Conservation (phyloP, 2,888 invertebrate genomes). For the Pomacea canaliculata region DNA sequence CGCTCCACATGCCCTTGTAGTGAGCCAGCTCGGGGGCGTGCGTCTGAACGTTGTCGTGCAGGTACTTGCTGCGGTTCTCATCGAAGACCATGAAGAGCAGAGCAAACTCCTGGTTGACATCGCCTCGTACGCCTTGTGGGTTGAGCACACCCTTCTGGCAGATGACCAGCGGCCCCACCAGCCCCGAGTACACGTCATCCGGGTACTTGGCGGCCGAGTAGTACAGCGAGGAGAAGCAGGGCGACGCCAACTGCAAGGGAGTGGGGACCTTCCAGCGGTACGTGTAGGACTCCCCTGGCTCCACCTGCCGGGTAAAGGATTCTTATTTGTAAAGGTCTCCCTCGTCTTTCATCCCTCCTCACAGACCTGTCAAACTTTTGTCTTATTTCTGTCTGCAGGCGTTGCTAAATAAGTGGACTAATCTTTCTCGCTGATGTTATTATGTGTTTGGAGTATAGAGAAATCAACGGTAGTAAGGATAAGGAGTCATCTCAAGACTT, state of each 20-base stretch:
- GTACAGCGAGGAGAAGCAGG: conserved; percentile 33
- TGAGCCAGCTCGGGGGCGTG: conserved; percentile 37
- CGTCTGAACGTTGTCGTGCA: conserved; percentile 51
- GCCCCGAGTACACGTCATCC: conserved; percentile 28
- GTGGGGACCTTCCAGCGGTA: conserved; percentile 11
- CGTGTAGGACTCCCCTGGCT: conserved; percentile 8
- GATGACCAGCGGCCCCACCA: conserved; percentile 28
- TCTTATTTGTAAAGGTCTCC: background rate
- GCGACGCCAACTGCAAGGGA: background rate
- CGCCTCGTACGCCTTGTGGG: conserved; percentile 19
- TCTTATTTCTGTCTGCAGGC: too few relatives aligned
- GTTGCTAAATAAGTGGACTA: too few relatives aligned
- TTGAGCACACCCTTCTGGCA: conserved; percentile 21
- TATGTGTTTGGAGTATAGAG: too few relatives aligned
- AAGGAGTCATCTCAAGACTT: too few relatives aligned
- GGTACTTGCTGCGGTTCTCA: conserved; percentile 58
- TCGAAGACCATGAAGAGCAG: conserved; percentile 54
- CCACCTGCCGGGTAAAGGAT: background rate
- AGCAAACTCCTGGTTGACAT: conserved; percentile 54
- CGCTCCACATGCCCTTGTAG: conserved; percentile 19
- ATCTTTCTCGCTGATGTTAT: too few relatives aligned
- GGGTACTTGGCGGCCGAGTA: conserved; percentile 24
- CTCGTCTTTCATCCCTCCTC: background rate
- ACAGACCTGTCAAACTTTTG: too few relatives aligned
- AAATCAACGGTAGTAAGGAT: too few relatives aligned